These are phyloP conservation scores for Microplitis mediator DNA, from an alignment of 1,140 invertebrate species.

Conservation along the genomic window DNA sequence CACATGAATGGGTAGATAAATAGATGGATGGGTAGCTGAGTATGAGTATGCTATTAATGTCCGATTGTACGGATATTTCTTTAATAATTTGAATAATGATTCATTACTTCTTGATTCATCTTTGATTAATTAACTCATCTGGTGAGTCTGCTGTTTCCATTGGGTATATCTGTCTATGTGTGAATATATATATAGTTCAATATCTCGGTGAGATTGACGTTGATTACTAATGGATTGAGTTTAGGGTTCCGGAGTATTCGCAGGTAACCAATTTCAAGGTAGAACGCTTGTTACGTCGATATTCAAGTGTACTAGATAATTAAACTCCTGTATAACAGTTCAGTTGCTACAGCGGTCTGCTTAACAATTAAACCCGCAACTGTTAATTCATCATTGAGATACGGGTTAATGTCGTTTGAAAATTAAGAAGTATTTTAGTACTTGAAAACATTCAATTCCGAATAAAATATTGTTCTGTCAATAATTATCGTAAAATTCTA, in stretches of 20 bases:
- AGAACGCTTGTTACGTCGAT: neutral
- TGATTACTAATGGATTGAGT: conserved; percentile 29
- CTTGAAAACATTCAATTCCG: too few species aligned
- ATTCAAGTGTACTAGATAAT: neutral
- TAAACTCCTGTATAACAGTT: neutral
- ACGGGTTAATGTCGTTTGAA: too few species aligned
- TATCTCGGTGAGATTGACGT: conserved; percentile 14
- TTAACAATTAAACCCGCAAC: neutral
- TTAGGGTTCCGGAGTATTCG: neutral
- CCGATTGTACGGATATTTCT: too few species aligned
- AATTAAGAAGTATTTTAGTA: too few species aligned
- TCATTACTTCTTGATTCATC: conserved; percentile 4
- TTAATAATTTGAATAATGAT: conserved; percentile 1
- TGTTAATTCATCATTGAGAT: too few species aligned
- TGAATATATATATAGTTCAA: neutral
- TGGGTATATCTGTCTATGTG: neutral
- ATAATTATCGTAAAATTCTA: too few species aligned
- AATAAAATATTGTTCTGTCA: too few species aligned
- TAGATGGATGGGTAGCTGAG: too few species aligned
- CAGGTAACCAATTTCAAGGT: conserved; percentile 27
- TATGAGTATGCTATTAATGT: too few species aligned
- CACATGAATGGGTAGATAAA: too few species aligned
- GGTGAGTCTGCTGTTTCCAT: too few species aligned
- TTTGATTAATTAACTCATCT: conserved; percentile 20
- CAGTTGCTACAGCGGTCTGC: neutral